Percentiles rank a stretch among this genome's conserved stretches.
Conservation (phyloP, 2,113 vertebrate species). For the Probosciger aterrimus region DNA sequence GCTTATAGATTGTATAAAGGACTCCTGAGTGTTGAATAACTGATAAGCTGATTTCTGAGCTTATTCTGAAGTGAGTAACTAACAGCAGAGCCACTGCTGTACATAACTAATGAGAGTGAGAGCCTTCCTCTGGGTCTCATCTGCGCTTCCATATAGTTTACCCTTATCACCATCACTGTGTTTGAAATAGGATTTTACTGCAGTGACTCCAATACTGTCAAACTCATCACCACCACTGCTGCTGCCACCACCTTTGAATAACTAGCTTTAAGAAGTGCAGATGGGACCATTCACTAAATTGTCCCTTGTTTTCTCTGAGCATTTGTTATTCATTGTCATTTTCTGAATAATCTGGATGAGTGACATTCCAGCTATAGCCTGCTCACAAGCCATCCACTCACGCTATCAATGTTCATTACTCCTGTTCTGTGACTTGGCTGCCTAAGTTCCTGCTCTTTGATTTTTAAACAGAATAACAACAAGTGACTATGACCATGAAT, state of each 20-base stretch:
- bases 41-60: background rate
- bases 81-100: background rate
- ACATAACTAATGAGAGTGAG: background rate
- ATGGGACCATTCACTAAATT: constrained; percentile 1
- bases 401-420: constrained; percentile 2
- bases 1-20: background rate
- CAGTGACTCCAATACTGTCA: background rate
- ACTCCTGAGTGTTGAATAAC: background rate
- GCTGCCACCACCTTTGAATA: background rate
- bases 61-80: background rate
- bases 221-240: background rate
- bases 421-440: background rate
- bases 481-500: background rate
- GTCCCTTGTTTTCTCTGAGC: background rate
- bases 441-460: background rate
- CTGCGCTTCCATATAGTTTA: background rate
- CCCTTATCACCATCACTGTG: background rate
- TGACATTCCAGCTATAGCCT: background rate
- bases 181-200: constrained; percentile 15
- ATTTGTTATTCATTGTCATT: constrained; percentile 39
- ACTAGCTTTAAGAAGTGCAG: background rate
- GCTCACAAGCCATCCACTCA: background rate
- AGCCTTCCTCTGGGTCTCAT: background rate
- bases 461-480: constrained; percentile 14
- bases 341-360: constrained; percentile 24